Base-by-base conservation (phyloP, 30 jellyfish, hydroid and myxozoan genomes). In the Catostylus mosaicus region DNA sequence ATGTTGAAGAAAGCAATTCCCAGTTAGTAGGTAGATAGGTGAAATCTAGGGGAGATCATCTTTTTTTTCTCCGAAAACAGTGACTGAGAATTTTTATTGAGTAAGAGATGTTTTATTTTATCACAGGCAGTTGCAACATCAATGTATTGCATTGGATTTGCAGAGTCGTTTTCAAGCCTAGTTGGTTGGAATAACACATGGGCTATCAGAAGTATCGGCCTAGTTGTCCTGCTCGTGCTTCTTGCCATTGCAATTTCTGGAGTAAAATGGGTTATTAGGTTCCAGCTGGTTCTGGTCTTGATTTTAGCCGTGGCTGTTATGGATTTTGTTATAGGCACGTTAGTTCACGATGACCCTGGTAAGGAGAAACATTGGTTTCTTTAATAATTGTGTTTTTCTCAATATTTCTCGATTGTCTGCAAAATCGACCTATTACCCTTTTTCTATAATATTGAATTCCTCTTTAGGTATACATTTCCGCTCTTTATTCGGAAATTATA, bases 101-200 rank as follows among this genome's bases (percentile, higher is more conserved):
- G n/a, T n/a, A n/a, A n/a, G n/a, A n/a, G n/a, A n/a, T n/a, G n/a
- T 50, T 4, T 16, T 6, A 1, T 6, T 75, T 51, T 32, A 18
- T 33, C 43, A 30, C 63, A 93, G 98, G 96, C 97, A n/a, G 96
- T 94, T 35, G 98, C 98, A 0, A 88, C 97, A n/a, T 91, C 98
- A 8, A 87, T 93, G 75, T 93, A 93, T 66, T 93, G 98, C 79
- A 93, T 96, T 36, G 98, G 98, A 7, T 86, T 93, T 82, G 91
- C 96, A 8, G 98, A 93, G 74, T 93, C 98, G 1, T 63, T 93
- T 5, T 89, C 90, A 34, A 85, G 78, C 22, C 88, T 84, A 45
- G 86, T 88, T 43, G 77, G 78, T n/a, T 93, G 98, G 98, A 54
- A 87, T 8, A 71, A 80, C 52, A 60, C 90, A 35, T 93, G 98